Evolutionary conservation across 2,113 vertebrate genomes (phyloP), one percentile per base, ranked within the genome.

Genomic region (Gasterosteus nipponicus): DNA sequence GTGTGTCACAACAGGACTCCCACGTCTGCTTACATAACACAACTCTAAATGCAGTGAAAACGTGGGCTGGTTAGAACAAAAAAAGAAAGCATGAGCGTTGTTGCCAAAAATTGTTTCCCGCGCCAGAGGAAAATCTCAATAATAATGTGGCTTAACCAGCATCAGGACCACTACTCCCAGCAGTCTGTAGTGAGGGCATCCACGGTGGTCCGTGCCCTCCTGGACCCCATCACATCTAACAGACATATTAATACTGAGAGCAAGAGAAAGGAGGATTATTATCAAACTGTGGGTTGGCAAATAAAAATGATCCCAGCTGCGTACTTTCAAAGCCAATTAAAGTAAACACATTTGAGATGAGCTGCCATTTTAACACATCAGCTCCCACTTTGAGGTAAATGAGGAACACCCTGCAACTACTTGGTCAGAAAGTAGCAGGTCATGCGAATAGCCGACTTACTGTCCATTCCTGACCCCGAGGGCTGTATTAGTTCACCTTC

Each of bases 371-470:
- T 46, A 11, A 22, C 49, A 63, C 3, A 57, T 19, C 18, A 10
- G 39, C 47, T 16, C 19, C 35, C 5, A 59, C 19, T 15, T 14
- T 29, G 26, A 53, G 41, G 35, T 63, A 57, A 73, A 1, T 7
- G 11, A 61, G 18, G 1, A 38, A 56, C 51, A 68, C 18, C 19
- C 57, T 38, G 35, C 35, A 35, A 12, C 33, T 61, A 35, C 51
- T 56, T 35, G 26, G 31, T 60, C 60, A 76, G 15, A 11, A 78
- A 65, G 81, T 78, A 82, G 66, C 85, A 84, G 74, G 0, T 71
- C 18, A 84, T 73, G 69, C 11, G 56, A 66, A 71, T 63, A 76
- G 29, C 78, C 76, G 61, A 80, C 47, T 83, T 83, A 71, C 56
- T 75, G 71, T 81, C 77, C 58, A 75, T 38, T 76, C 73, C 77